These are phyloP conservation scores for Ectemnius cavifrons DNA, from an alignment of 2,888 invertebrate species.

Conservation along the genomic window DNA sequence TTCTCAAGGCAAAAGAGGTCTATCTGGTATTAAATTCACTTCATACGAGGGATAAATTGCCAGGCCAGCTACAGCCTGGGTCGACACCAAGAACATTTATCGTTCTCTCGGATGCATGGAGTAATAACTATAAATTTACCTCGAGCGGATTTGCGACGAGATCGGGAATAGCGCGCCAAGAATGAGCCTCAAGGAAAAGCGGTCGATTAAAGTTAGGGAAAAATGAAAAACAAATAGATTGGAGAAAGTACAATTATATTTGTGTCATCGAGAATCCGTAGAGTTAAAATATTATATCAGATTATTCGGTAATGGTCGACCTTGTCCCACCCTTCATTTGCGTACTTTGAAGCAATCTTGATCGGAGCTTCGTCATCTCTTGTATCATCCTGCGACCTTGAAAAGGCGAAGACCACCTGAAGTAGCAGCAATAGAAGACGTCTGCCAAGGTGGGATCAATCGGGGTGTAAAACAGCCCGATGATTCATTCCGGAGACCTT, in stretches of 20 bases:
- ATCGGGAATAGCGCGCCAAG: constrained; percentile 9
- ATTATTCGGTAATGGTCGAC: neutral
- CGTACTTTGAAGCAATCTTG: neutral
- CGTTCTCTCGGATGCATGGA: neutral
- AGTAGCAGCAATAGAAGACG: constrained; percentile 23
- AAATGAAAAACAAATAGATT: no score
- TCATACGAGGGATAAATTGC: constrained; percentile 36
- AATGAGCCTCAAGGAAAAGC: no score
- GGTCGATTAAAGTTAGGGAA: no score
- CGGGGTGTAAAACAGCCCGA: constrained; percentile 25
- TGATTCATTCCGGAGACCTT: constrained; percentile 51
- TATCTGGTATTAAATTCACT: constrained; percentile 19
- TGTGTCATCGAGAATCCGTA: no score
- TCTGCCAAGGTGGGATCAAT: constrained; percentile 32
- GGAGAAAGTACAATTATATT: no score
- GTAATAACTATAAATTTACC: constrained; percentile 22
- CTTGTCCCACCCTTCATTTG: neutral
- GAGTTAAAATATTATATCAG: no score
- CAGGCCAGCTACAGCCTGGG: constrained; percentile 20
- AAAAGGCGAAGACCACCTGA: constrained; percentile 48
- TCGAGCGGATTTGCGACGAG: constrained; percentile 20
- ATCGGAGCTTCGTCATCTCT: neutral
- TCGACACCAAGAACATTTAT: constrained; percentile 41
- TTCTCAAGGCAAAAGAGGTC: constrained; percentile 7
- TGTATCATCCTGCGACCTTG: constrained; percentile 46